A percentile compares a stretch with the other conserved stretches of the same genome.
Evolutionary conservation across 2,888 invertebrate species (phyloP).

Genomic region (Ichneumoninae sp.): DNA sequence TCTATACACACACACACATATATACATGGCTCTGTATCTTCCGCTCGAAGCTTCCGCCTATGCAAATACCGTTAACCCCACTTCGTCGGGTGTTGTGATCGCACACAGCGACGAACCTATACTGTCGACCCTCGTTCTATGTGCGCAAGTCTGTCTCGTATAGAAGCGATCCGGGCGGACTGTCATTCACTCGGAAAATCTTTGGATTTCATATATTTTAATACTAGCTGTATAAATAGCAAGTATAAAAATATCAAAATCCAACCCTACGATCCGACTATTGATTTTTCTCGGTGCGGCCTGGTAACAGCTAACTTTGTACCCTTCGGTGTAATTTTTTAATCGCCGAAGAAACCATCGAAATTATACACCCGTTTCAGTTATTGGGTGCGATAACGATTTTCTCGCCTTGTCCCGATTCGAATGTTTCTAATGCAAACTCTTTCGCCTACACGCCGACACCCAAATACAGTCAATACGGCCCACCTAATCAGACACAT

Average conservation of each 20-base stretch:
- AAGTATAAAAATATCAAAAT: too few species aligned
- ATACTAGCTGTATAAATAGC: too few species aligned
- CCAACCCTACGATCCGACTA: too few species aligned
- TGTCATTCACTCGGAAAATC: constrained; percentile 37
- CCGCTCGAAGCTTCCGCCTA: constrained; percentile 63
- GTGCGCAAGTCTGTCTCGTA: constrained; percentile 34
- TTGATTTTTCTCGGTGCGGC: too few species aligned
- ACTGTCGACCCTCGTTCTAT: background rate
- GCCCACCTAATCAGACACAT: constrained; percentile 42
- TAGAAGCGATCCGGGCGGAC: constrained; percentile 27
- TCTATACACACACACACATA: background rate
- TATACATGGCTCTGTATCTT: constrained; percentile 40
- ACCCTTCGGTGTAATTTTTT: background rate
- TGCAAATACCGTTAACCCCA: constrained; percentile 71
- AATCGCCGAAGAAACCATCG: background rate
- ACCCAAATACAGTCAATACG: background rate
- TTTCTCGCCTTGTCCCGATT: constrained; percentile 2
- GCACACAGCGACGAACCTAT: constrained; percentile 24
- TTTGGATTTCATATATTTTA: background rate
- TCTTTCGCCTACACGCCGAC: constrained; percentile 15
- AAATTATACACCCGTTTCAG: background rate
- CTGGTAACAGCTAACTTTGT: too few species aligned
- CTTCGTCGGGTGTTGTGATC: constrained; percentile 61
- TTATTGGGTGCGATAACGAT: constrained; percentile 9
- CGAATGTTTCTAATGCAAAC: constrained; percentile 6